Base-by-base conservation (phyloP, 2,797 vertebrate species). In the Hozukius guyotensis region DNA sequence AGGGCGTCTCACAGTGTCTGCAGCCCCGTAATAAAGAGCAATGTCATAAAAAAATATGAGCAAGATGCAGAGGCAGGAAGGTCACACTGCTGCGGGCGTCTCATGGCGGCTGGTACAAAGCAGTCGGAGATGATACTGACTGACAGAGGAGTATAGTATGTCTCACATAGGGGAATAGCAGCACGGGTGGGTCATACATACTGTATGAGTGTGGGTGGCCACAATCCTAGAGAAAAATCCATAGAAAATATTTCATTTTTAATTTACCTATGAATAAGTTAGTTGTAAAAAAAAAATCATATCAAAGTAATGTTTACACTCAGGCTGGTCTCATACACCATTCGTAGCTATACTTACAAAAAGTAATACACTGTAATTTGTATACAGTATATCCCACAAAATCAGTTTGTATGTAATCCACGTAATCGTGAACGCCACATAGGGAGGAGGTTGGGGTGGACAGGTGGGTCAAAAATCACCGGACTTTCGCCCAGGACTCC, bases 31-130 rank as follows among this genome's bases (percentile, higher is more conserved):
- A 87, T 77, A 83, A 87, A 89, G 57, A 76, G 69, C 25, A 77
- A 82, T 81, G 72, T 77, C 84, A 93, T 80, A 72, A 81, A 75
- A 42, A 70, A 38, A 71, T 25, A 63, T 16, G 82, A 65, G 52
- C 3, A 12, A 66, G 80, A 73, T 59, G 56, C 76, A 69, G 46
- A 78, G 77, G 61, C 74, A 70, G 70, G 27, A 87, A 79, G 84
- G 88, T 87, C 81, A 84, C 38, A 42, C 24, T 65, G 83, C 87
- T 88, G 84, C 71, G 88, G 91, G 74, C 75, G 6, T 49, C 59
- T 62, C 62, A 49, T 57, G 64, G 65, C 67, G 42, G 36, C 60
- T 64, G 66, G 4, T 73, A 73, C 61, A 75, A 83, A 89, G 89
- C 38, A 75, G 78, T 46, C 69, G 64, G 71, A 68, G 72, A 77